phyloP scores from a whole-genome alignment of 2,888 invertebrate species.

The Branchipolynoe longqiensis region DNA sequence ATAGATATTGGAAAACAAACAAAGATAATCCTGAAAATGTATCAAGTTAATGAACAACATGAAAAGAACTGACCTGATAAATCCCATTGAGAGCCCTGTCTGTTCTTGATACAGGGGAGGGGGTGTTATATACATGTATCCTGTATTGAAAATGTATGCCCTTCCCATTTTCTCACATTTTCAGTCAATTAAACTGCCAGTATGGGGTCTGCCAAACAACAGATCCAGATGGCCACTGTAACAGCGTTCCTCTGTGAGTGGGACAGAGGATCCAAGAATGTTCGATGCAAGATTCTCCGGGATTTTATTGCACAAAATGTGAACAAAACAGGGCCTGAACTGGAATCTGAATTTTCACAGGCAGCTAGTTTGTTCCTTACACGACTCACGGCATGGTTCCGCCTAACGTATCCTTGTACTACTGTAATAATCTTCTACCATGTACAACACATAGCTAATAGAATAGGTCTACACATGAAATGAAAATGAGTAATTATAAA shows the following conservation, averaged over 20 bases:
- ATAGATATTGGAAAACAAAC: too few species aligned
- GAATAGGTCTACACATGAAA: too few species aligned
- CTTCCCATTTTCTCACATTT: background rate
- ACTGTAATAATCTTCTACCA: too few species aligned
- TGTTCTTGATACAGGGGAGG: too few species aligned
- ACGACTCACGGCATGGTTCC: constrained; percentile 80
- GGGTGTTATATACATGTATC: too few species aligned
- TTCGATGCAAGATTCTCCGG: constrained; percentile 78
- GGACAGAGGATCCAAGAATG: constrained; percentile 80
- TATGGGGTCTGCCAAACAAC: constrained; percentile 80
- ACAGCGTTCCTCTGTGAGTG: constrained; percentile 80
- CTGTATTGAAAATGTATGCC: too few species aligned
- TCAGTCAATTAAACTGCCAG: background rate
- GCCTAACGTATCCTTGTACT: constrained; percentile 81
- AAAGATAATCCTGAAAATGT: too few species aligned
- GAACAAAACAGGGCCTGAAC: constrained; percentile 81
- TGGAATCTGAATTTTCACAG: constrained; percentile 81
- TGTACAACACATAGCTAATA: too few species aligned
- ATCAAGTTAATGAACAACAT: too few species aligned
- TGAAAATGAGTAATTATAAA: too few species aligned
- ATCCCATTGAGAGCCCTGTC: too few species aligned
- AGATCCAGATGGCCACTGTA: constrained; percentile 79
- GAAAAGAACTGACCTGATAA: too few species aligned
- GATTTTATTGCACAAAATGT: constrained; percentile 81
- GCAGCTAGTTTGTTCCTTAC: constrained; percentile 81